These are phyloP conservation scores for Dendronephthya gigantea DNA, from an alignment of 64 coral and sea anemone genomes.

Conservation along the genomic window DNA sequence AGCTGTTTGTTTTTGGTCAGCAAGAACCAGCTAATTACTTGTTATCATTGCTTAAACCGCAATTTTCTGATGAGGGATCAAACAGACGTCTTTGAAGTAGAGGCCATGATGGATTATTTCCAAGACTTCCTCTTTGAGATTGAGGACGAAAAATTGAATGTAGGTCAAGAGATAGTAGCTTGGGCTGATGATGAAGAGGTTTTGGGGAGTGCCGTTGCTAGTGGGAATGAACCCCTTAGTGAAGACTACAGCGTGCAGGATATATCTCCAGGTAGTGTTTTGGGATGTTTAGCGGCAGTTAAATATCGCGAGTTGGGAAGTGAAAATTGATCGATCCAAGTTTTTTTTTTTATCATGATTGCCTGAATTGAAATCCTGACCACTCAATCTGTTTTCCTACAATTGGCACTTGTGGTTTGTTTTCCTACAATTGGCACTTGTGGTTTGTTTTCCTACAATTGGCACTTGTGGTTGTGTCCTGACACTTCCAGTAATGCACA, in stretches of 20 bases:
- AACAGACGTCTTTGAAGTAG: neutral
- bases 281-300: slow-evolving; percentile 26
- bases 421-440: no score
- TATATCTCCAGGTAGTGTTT: slow-evolving; percentile 23
- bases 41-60: neutral
- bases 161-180: neutral
- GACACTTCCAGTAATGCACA: no score
- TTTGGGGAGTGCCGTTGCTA: neutral
- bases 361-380: no score
- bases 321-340: no score
- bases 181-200: neutral
- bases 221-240: neutral
- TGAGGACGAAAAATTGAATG: slow-evolving; percentile 27
- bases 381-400: no score
- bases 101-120: slow-evolving; percentile 32
- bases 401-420: no score
- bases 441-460: no score
- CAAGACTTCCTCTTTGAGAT: slow-evolving; percentile 24
- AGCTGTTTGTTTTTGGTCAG: neutral
- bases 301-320: no score
- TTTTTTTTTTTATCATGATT: no score
- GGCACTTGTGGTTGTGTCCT: no score
- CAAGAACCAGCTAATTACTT: neutral
- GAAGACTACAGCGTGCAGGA: neutral
- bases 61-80: neutral